Base-by-base conservation (phyloP, 2,797 vertebrate species). In the Trachops cirrhosus region DNA sequence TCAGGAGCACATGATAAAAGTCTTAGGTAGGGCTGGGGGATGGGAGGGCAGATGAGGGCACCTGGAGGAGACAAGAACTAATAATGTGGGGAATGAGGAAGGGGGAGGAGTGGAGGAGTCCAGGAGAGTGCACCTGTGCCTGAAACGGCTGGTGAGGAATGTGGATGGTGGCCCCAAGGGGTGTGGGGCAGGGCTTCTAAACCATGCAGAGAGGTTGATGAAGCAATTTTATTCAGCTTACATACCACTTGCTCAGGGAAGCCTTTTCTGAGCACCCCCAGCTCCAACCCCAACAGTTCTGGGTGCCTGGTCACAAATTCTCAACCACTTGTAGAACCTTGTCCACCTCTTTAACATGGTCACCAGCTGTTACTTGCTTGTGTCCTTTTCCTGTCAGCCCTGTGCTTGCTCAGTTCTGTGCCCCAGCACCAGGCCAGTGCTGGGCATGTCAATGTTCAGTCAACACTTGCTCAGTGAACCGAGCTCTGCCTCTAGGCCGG, bases 401-500 rank as follows among this genome's bases (percentile, higher is more conserved):
- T 5, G 12, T 15, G 29, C 34, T 34, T 7, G 21, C 50, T 79
- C 24, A 9, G 73, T 16, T 41, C 19, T 6, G 3, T 21, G 32
- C 4, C 44, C 34, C 44, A 19, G 15, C 6, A 32, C 15, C 0
- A 0, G 50, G 22, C 29, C 2, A 8, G 71, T 26, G 19, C 54
- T 16, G 12, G 14, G 67, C 32, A 21, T 1, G 1, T 12, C 0
- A 0, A 19, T 12, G 62, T 26, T 34, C 37, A 2, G 3, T 2
- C 11, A 12, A 64, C 2, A 16, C 24, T 34, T 11, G 10, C 37
- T 50, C 52, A 22, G 3, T 0, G 71, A 46, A 29, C 5, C 0
- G 6, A 24, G 46, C 67, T 39, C 75, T 32, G 34, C 39, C 64
- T 83, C 64, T 11, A n/a, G n/a, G 39, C 29, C 0, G 4, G 22